phyloP scores from a whole-genome alignment of 2,888 invertebrate genomes.

The Phania funesta region DNA sequence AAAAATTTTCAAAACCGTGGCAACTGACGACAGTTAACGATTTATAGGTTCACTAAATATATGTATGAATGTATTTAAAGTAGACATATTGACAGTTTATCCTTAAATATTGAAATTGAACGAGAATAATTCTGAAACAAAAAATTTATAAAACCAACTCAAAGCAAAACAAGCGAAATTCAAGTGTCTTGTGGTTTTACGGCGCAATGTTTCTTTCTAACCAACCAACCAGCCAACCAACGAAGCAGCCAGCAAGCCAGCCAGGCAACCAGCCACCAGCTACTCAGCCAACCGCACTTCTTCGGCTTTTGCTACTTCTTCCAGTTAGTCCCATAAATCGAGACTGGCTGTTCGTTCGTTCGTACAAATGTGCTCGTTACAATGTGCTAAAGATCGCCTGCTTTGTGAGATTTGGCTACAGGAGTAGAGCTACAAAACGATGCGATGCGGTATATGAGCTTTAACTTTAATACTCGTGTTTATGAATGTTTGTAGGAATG shows the following conservation, averaged over 20 bases:
- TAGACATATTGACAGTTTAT: slow-evolving; percentile 75
- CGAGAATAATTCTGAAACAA: slow-evolving; percentile 61
- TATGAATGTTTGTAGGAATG: slow-evolving; percentile 17
- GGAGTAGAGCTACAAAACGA: slow-evolving; percentile 26
- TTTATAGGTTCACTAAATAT: slow-evolving; percentile 75
- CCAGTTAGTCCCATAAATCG: slow-evolving; percentile 52
- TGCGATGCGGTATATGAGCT: slow-evolving; percentile 10
- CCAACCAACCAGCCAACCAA: slow-evolving; percentile 35
- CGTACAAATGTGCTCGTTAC: slow-evolving; percentile 34
- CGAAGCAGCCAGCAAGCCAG: slow-evolving; percentile 20
- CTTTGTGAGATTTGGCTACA: slow-evolving; percentile 31
- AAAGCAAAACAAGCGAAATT: slow-evolving; percentile 54
- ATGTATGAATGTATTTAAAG: slow-evolving; percentile 72
- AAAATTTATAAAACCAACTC: slow-evolving; percentile 62
- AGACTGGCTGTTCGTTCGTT: slow-evolving; percentile 20
- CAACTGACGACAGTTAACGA: slow-evolving; percentile 71
- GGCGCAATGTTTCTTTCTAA: slow-evolving; percentile 41
- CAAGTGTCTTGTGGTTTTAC: slow-evolving; percentile 59
- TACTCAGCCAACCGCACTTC: slow-evolving; percentile 7
- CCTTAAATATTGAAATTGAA: slow-evolving; percentile 70
- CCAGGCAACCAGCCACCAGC: slow-evolving; percentile 9
- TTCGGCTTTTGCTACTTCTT: slow-evolving; percentile 57
- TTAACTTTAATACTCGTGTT: slow-evolving; percentile 9
- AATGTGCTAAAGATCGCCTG: slow-evolving; percentile 47
- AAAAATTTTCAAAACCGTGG: slow-evolving; percentile 64